A percentile compares a stretch with the other conserved stretches of the same genome.
Conservation (phyloP, 2,888 invertebrate genomes). For the Sphecodes monilicornis region DNA sequence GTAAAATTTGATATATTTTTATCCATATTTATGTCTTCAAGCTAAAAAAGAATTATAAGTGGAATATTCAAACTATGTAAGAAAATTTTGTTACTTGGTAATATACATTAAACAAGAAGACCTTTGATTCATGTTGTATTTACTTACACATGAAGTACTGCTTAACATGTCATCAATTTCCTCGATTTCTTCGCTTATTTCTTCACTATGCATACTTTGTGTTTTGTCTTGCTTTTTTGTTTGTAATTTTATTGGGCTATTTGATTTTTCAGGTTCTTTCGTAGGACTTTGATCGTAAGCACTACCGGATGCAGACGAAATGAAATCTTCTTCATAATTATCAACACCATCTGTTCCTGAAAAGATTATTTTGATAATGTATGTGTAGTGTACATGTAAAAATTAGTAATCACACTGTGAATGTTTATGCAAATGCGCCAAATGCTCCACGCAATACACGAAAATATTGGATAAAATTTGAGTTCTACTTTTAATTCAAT, state of each 20-base stretch:
- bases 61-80: slow-evolving; percentile 34
- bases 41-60: slow-evolving; percentile 74
- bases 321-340: slow-evolving; percentile 81
- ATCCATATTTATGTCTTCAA: slow-evolving; percentile 76
- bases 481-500: background rate
- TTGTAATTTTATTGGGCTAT: slow-evolving; percentile 69
- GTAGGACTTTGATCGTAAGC: slow-evolving; percentile 81
- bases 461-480: background rate
- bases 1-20: slow-evolving; percentile 79
- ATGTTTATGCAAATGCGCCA: background rate
- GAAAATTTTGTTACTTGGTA: slow-evolving; percentile 10
- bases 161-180: slow-evolving; percentile 79
- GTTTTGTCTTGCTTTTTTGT: slow-evolving; percentile 73
- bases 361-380: slow-evolving; percentile 32
- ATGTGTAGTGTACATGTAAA: background rate
- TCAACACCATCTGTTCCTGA: slow-evolving; percentile 73
- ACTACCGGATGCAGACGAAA: slow-evolving; percentile 81
- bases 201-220: slow-evolving; percentile 78
- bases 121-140: slow-evolving; percentile 38
- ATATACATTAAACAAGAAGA: slow-evolving; percentile 7
- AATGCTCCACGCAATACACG: background rate
- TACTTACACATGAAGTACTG: slow-evolving; percentile 82
- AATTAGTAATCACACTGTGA: background rate
- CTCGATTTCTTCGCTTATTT: slow-evolving; percentile 81
- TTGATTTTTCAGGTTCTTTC: slow-evolving; percentile 76